Conservation (phyloP, 2,113 vertebrate genomes). For the Benitochromis conjunctus region DNA sequence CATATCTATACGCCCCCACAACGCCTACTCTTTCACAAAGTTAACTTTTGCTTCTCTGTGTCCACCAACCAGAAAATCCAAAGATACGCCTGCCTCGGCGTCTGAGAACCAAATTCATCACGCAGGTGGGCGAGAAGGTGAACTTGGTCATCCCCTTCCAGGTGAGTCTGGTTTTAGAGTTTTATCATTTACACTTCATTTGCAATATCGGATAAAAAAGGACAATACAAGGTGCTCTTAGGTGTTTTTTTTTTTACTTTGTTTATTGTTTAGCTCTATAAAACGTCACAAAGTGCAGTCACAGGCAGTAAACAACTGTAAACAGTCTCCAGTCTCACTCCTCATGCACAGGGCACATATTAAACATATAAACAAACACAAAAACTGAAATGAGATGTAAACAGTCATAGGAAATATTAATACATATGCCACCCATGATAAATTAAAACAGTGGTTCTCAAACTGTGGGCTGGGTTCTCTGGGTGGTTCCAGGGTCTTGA, state of each 20-base stretch:
- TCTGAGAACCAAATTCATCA: conserved; percentile 80
- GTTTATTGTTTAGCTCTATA: background rate
- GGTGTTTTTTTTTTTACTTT: rapidly evolving
- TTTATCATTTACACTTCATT: background rate
- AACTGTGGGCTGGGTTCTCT: background rate
- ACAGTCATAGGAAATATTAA: background rate
- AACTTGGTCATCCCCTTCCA: conserved; percentile 90
- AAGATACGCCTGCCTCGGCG: conserved; percentile 87
- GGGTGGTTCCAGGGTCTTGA: background rate
- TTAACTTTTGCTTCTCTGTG: background rate
- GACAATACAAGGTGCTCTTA: background rate
- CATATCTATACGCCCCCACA: background rate
- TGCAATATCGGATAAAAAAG: rapidly evolving
- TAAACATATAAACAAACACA: background rate
- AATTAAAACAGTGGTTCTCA: background rate
- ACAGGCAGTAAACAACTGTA: background rate
- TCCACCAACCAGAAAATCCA: conserved; percentile 77
- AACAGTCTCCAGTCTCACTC: background rate
- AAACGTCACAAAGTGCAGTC: rapidly evolving
- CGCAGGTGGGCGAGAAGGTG: conserved; percentile 80
- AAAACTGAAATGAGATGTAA: background rate
- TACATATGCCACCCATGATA: background rate
- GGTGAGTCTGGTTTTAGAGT: conserved; percentile 63
- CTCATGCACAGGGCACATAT: rapidly evolving
- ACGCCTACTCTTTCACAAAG: background rate